phyloP scores from a whole-genome alignment of 2,113 vertebrate genomes.

The Crotalus tigris region DNA sequence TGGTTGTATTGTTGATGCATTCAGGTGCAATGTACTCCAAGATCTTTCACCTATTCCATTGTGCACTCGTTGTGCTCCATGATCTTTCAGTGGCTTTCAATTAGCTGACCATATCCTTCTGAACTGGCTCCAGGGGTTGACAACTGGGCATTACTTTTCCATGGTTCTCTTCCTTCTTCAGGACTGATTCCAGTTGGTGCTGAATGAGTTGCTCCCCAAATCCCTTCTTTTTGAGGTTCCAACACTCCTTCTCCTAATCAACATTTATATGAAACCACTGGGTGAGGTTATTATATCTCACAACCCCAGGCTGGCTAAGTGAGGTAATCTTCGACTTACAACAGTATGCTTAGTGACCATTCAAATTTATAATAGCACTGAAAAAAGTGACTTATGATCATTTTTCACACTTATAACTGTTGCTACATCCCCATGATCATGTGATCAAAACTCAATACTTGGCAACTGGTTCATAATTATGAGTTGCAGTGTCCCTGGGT shows the following conservation, averaged over 20 bases:
- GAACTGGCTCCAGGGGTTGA: neutral
- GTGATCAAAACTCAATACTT: neutral
- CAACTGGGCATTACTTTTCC: neutral
- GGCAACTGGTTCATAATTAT: neutral
- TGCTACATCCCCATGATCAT: neutral
- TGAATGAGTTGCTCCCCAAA: neutral
- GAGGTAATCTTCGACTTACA: neutral
- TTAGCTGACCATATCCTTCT: neutral
- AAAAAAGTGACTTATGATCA: neutral
- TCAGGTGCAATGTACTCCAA: neutral
- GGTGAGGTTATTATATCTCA: neutral
- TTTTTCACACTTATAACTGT: accelerated
- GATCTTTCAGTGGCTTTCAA: neutral
- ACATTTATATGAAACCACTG: neutral
- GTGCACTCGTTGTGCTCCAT: neutral
- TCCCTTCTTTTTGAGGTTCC: neutral
- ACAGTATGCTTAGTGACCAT: neutral
- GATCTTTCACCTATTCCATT: neutral
- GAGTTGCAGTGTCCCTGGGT: neutral
- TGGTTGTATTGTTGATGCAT: no score
- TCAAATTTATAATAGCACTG: neutral
- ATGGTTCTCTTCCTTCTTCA: neutral
- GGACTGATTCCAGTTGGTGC: neutral
- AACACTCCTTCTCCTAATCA: neutral
- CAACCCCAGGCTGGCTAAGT: neutral